Conservation (phyloP, 2,113 vertebrate species). For the Isurus oxyrinchus region DNA sequence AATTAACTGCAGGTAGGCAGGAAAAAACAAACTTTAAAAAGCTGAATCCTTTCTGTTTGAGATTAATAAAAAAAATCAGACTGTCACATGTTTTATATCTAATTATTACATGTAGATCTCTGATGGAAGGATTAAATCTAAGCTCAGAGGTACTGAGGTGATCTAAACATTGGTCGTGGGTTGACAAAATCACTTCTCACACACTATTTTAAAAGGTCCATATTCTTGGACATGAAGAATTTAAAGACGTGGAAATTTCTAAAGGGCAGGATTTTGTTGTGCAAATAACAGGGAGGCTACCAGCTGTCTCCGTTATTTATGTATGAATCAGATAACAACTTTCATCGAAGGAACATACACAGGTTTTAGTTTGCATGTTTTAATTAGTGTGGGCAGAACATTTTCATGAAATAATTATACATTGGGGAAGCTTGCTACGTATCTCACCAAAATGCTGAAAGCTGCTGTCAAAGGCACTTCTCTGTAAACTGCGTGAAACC, state of each 20-base stretch:
- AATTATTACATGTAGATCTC: neutral
- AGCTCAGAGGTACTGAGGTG: neutral
- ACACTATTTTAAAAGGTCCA: neutral
- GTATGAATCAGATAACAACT: neutral
- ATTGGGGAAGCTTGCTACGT: neutral
- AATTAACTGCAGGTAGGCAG: neutral
- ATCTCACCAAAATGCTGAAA: neutral
- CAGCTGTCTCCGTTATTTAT: neutral
- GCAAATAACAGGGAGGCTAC: neutral
- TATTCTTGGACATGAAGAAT: neutral
- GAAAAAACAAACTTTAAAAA: neutral
- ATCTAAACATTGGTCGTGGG: neutral
- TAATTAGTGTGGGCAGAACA: neutral
- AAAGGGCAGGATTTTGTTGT: neutral
- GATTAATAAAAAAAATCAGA: neutral
- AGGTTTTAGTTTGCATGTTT: neutral
- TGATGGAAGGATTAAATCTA: neutral
- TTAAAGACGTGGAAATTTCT: neutral
- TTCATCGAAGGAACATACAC: neutral
- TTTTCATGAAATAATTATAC: neutral
- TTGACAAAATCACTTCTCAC: neutral
- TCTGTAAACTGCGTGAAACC: neutral
- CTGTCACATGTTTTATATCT: neutral
- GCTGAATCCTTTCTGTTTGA: neutral
- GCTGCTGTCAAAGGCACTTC: neutral